Evolutionary conservation across 2,113 vertebrate species (phyloP).

Genomic region (Columbina picui): DNA sequence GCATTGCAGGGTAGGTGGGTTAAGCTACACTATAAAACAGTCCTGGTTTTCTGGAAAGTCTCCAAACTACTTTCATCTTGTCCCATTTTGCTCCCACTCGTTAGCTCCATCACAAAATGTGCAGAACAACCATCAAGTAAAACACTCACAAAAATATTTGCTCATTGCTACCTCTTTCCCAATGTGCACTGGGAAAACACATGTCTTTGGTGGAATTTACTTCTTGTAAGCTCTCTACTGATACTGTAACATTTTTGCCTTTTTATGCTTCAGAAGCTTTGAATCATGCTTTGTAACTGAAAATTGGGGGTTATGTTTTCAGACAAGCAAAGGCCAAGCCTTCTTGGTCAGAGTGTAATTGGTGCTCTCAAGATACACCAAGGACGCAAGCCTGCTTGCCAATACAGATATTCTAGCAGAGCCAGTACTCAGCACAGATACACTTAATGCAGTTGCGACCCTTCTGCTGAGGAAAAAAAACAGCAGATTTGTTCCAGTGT

Average conservation of each 20-base stretch:
- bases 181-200: not conserved
- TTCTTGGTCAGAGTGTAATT: not conserved
- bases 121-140: not conserved
- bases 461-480: not conserved
- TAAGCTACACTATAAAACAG: constrained; percentile 7
- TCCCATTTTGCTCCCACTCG: not conserved
- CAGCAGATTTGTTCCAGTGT: not conserved
- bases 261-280: not conserved
- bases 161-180: not conserved
- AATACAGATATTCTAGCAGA: not conserved
- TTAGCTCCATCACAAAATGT: not conserved
- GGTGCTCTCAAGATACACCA: not conserved
- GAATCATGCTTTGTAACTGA: not conserved
- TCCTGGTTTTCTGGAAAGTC: not conserved
- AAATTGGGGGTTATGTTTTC: not conserved
- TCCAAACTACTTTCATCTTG: not conserved
- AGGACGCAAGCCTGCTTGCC: not conserved
- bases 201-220: not conserved
- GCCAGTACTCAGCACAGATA: not conserved
- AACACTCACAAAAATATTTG: not conserved
- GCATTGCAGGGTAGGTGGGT: not conserved
- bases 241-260: not conserved
- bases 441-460: not conserved
- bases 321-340: not conserved
- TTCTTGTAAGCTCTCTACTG: not conserved